Evolutionary conservation across 2,888 invertebrate genomes (phyloP).

Genomic region (Melieria crassipennis): DNA sequence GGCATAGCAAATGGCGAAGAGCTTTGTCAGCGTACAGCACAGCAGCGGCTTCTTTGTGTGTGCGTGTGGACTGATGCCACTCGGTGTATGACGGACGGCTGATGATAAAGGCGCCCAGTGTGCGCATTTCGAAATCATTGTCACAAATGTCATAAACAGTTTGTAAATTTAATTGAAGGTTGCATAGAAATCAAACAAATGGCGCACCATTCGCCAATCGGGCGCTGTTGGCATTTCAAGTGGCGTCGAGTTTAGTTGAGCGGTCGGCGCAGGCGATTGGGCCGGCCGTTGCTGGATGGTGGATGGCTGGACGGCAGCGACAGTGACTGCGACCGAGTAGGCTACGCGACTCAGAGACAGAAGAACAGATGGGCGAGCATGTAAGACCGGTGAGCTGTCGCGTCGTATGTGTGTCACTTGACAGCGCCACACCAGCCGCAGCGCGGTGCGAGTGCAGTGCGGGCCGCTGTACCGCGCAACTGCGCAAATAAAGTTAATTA

Average conservation of each 20-base stretch:
- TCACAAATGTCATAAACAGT: conserved; percentile 20
- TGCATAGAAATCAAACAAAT: conserved; percentile 3
- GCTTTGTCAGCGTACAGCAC: not conserved
- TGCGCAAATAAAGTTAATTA: conserved; percentile 12
- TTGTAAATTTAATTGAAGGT: conserved; percentile 36
- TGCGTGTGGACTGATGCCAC: conserved; percentile 1
- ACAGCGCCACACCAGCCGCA: too few species aligned
- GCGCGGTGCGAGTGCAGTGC: too few species aligned
- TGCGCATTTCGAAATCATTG: conserved; percentile 11
- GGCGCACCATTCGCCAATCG: not conserved
- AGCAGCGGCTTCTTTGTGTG: not conserved
- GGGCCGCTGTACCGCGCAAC: too few species aligned
- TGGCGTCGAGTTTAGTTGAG: too few species aligned
- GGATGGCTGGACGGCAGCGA: too few species aligned
- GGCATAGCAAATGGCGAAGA: not conserved
- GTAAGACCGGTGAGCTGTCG: too few species aligned
- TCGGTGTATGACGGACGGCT: not conserved
- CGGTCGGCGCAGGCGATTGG: too few species aligned
- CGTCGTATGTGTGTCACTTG: too few species aligned
- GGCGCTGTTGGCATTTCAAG: not conserved
- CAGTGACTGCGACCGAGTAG: too few species aligned
- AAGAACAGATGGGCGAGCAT: too few species aligned
- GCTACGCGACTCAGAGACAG: too few species aligned
- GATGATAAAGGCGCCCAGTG: not conserved
- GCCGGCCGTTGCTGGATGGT: too few species aligned